Conservation (phyloP, 2,888 invertebrate genomes). For the Drosophila siamana region DNA sequence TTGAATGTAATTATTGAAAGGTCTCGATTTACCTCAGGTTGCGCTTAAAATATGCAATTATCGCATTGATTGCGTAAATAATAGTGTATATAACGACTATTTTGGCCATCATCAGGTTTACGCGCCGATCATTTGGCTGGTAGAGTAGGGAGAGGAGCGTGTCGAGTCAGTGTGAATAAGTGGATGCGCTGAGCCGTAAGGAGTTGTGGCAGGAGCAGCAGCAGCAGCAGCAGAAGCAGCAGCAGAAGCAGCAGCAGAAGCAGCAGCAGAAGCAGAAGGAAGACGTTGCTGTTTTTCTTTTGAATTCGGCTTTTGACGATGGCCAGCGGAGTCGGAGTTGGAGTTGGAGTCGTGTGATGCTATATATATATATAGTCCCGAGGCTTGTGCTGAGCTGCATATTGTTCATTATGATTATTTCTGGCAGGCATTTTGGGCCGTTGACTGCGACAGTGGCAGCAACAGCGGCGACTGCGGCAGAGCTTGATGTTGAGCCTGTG, state of each 20-base stretch:
- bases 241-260: constrained; percentile 16
- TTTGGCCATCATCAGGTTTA: constrained; percentile 32
- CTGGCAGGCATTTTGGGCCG: constrained; percentile 57
- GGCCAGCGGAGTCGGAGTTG: constrained; percentile 29
- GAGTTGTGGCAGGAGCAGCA: constrained; percentile 24
- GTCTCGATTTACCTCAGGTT: neutral
- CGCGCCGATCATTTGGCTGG: constrained; percentile 28
- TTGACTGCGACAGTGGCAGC: constrained; percentile 14
- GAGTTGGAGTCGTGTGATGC: neutral
- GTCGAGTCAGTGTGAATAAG: constrained; percentile 15
- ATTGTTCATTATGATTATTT: constrained; percentile 80
- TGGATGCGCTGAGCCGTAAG: constrained; percentile 39
- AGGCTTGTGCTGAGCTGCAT: constrained; percentile 45
- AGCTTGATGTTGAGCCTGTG: constrained; percentile 50
- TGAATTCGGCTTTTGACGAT: constrained; percentile 65
- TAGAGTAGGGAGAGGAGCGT: constrained; percentile 12
- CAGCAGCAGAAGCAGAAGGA: constrained; percentile 19
- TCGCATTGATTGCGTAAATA: constrained; percentile 22
- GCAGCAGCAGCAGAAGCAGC: constrained; percentile 16
- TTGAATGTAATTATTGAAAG: neutral
- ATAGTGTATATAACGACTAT: constrained; percentile 1
- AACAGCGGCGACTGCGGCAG: constrained; percentile 1
- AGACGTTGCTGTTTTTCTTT: constrained; percentile 74
- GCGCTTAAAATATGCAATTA: constrained; percentile 15
- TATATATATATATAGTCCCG: constrained; percentile 50